Evolutionary conservation across 2,797 vertebrate species (phyloP), one percentile per base, ranked within the genome.

Genomic region (Phoebastria nigripes): DNA sequence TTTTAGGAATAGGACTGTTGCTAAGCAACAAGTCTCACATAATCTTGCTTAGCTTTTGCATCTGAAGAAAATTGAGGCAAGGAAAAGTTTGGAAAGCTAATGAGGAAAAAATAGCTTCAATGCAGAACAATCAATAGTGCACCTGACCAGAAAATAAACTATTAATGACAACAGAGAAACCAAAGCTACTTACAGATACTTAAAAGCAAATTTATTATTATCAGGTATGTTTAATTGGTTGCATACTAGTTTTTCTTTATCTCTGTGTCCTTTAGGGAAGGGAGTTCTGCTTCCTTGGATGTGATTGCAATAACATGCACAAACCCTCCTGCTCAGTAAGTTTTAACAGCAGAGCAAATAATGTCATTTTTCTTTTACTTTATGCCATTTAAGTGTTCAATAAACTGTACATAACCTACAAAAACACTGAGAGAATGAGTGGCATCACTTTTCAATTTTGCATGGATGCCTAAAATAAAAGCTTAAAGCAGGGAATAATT

Each of bases 11-110:
- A 95, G 83, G 65, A 83, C 22, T 87, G 97, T 98, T 98, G 97
- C 97, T 98, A 98, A 95, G 98, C 96, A 98, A 97, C 97, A 74
- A 80, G 85, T 87, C 92, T 94, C 96, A 90, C 92, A 96, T 95
- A 96, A 96, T 97, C 96, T 97, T 96, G 46, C 47, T 87, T 78
- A 83, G 95, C 71, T 97, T 97, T 97, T 97, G 72, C 96, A 93
- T 96, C 87, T 93, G 89, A 94, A 76, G 76, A 98, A 98, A 98
- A 97, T 35, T 96, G 95, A 97, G 59, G 89, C 56, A 96, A 96
- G 81, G 80, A 96, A 97, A 98, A 98, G 95, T 98, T 98, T 97
- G 87, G 93, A 97, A 97, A 97, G 96, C 91, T 98, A 98, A 98
- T 97, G 94, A 98, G 96, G 73, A 94, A 97, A 93, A 97, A 97